Evolutionary conservation across 2,113 vertebrate genomes (phyloP).

Genomic region (Hyla sarda): DNA sequence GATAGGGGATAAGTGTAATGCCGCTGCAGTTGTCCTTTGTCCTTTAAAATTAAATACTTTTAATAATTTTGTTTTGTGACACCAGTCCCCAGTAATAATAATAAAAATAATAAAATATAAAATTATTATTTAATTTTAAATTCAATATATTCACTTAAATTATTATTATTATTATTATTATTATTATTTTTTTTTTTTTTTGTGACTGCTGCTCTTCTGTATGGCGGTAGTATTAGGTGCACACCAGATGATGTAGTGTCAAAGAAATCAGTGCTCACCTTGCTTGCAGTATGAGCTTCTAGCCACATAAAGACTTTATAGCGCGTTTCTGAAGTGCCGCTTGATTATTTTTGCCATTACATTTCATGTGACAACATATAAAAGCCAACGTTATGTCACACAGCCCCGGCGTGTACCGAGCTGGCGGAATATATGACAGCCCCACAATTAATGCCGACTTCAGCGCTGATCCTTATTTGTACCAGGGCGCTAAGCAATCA

Average conservation of each 20-base stretch:
- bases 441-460: slow-evolving; percentile 44
- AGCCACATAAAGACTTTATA: not conserved
- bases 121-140: too few species aligned
- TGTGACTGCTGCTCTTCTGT: too few species aligned
- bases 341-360: slow-evolving; percentile 3
- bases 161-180: too few species aligned
- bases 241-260: not conserved
- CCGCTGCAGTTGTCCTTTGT: too few species aligned
- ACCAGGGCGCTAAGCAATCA: slow-evolving; percentile 22
- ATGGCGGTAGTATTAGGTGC: too few species aligned
- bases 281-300: not conserved
- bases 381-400: not conserved
- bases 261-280: not conserved
- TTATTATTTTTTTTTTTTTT: too few species aligned
- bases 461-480: slow-evolving; percentile 14
- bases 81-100: too few species aligned
- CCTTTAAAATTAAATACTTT: too few species aligned
- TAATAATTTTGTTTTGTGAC: too few species aligned
- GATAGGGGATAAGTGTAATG: too few species aligned
- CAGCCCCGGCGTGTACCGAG: not conserved
- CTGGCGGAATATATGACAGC: slow-evolving; percentile 8
- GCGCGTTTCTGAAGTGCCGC: not conserved
- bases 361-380: not conserved
- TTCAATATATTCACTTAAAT: too few species aligned
- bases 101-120: too few species aligned